Percentiles rank a stretch among this genome's conserved stretches.
Conservation (phyloP, 2,797 vertebrate genomes). For the Hydrophis major region DNA sequence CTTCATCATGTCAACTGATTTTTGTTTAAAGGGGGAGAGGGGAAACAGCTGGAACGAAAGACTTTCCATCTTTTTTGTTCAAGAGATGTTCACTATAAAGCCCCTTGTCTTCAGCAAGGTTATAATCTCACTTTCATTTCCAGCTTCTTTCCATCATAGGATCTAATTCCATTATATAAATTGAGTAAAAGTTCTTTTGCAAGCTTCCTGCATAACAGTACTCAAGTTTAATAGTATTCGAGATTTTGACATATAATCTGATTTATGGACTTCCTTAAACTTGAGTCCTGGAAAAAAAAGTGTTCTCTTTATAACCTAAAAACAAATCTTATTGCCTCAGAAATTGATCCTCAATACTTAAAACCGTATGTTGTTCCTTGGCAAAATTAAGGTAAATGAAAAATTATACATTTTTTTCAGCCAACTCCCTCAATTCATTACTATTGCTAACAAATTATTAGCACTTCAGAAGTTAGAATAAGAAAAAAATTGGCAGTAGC, state of each 20-base stretch:
- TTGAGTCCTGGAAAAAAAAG: background rate
- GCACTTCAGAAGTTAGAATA: background rate
- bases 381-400: background rate
- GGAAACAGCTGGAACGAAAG: conserved; percentile 16
- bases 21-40: conserved; percentile 15
- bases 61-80: conserved; percentile 40
- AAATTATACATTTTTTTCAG: background rate
- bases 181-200: background rate
- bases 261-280: background rate
- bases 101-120: background rate
- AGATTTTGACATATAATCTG: background rate
- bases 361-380: background rate
- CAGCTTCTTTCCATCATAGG: conserved; percentile 10
- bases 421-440: background rate
- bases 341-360: background rate
- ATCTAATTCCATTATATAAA: background rate
- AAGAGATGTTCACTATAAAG: background rate
- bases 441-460: background rate
- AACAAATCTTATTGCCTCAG: background rate
- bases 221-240: background rate
- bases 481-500: background rate
- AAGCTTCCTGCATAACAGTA: background rate
- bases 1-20: conserved; percentile 44
- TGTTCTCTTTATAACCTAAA: conserved; percentile 3
- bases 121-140: conserved; percentile 32